A percentile compares a stretch with the other conserved stretches of the same genome.
These are phyloP conservation scores for Onychostruthus taczanowskii DNA, from an alignment of 2,113 vertebrate species.

Conservation along the genomic window DNA sequence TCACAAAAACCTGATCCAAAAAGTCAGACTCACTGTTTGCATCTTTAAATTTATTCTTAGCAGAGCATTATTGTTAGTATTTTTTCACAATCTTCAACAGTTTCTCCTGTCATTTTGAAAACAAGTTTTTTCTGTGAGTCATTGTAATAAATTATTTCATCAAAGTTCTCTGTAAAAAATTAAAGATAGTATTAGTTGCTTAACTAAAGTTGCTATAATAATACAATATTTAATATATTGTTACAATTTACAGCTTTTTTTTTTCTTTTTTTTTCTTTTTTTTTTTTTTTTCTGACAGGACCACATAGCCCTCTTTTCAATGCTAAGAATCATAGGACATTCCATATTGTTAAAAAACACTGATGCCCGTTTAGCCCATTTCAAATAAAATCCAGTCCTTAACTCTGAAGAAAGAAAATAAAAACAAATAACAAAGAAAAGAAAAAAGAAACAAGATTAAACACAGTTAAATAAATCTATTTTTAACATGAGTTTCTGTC, in stretches of 20 bases:
- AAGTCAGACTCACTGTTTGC: conserved; percentile 47
- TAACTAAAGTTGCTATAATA: conserved; percentile 57
- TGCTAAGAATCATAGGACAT: conserved; percentile 26
- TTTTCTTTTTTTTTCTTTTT: not conserved
- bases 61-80: conserved; percentile 32
- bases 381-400: conserved; percentile 49
- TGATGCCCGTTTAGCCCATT: conserved; percentile 10
- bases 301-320: conserved; percentile 42
- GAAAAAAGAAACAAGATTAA: not conserved
- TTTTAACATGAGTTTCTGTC: conserved; percentile 33
- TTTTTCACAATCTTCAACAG: conserved; percentile 55
- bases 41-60: conserved; percentile 59
- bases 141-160: conserved; percentile 64
- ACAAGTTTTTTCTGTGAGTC: conserved; percentile 57
- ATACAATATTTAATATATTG: conserved; percentile 56
- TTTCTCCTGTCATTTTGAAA: conserved; percentile 58
- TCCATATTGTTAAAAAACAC: conserved; percentile 32
- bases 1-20: not conserved
- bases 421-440: not conserved
- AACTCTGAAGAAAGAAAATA: not conserved
- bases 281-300: not conserved
- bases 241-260: conserved; percentile 15
- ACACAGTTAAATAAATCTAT: not conserved
- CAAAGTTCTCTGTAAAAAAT: conserved; percentile 59
- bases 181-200: conserved; percentile 54